These are phyloP conservation scores for Scaptomyza pallida DNA, from an alignment of 1,140 invertebrate genomes.

Conservation along the genomic window DNA sequence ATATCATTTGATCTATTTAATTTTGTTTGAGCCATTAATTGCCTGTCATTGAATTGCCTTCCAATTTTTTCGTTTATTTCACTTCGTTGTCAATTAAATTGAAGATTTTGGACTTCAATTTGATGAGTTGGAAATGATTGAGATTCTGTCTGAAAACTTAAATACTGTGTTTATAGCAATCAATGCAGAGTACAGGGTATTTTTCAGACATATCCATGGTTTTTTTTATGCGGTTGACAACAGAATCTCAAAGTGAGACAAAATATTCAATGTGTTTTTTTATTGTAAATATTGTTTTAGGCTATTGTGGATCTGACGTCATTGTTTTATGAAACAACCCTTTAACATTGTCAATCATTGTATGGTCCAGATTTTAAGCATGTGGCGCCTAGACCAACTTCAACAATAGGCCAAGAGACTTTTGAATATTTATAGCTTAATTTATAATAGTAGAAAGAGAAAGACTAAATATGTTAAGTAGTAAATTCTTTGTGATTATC, in stretches of 20 bases:
- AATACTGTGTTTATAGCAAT: too few relatives aligned
- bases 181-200: constrained; percentile 15
- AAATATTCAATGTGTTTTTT: constrained; percentile 10
- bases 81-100: constrained; percentile 24
- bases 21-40: constrained; percentile 64
- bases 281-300: constrained; percentile 34
- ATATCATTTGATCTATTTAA: constrained; percentile 45
- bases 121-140: too few relatives aligned
- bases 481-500: too few relatives aligned
- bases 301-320: constrained; percentile 43
- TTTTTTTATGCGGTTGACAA: constrained; percentile 6
- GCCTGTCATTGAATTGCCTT: constrained; percentile 71
- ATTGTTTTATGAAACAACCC: constrained; percentile 15
- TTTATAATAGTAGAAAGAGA: too few relatives aligned
- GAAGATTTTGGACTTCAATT: constrained; percentile 7
- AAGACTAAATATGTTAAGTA: too few relatives aligned
- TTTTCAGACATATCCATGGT: neutral
- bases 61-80: constrained; percentile 45
- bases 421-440: neutral
- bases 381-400: constrained; percentile 19
- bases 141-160: too few relatives aligned
- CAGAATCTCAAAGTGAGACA: constrained; percentile 7
- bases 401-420: neutral
- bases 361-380: constrained; percentile 1
- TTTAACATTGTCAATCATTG: constrained; percentile 7